A percentile compares a stretch with the other conserved stretches of the same genome.
Evolutionary conservation across 2,888 invertebrate genomes (phyloP).

Genomic region (Acleris laterana): DNA sequence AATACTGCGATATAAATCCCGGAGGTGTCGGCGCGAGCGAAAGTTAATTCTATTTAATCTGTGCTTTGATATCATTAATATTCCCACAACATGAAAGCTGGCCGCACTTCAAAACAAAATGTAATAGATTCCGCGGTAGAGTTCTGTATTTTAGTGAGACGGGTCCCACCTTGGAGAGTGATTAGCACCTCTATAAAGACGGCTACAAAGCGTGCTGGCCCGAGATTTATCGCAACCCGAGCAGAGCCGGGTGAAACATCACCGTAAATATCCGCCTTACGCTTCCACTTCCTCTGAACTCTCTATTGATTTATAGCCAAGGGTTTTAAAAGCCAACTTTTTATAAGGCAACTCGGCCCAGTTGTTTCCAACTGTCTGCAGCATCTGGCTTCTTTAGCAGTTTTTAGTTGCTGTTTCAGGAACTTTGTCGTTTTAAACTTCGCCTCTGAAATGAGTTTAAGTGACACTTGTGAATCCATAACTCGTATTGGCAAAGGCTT

Average conservation of each 20-base stretch:
- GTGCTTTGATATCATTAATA: conserved; percentile 21
- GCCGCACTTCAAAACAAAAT: conserved; percentile 25
- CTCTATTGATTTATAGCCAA: conserved; percentile 78
- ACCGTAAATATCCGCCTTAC: conserved; percentile 75
- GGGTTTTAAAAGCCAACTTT: conserved; percentile 80
- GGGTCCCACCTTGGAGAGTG: conserved; percentile 44
- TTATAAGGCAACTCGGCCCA: conserved; percentile 75
- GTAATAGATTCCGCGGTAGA: conserved; percentile 43
- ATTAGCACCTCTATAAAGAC: conserved; percentile 68
- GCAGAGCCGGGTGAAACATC: conserved; percentile 62
- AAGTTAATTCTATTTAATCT: conserved; percentile 27
- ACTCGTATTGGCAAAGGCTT: conserved; percentile 33
- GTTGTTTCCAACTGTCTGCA: conserved; percentile 81
- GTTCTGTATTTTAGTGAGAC: conserved; percentile 43
- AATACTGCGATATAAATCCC: conserved; percentile 16
- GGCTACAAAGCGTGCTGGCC: conserved; percentile 65
- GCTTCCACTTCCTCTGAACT: conserved; percentile 73
- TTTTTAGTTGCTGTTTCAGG: conserved; percentile 69
- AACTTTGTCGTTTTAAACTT: conserved; percentile 78
- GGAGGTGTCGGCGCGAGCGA: conserved; percentile 10
- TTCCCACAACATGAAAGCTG: conserved; percentile 27
- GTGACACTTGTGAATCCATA: conserved; percentile 43
- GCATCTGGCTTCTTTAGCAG: conserved; percentile 78
- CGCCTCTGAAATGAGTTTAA: conserved; percentile 59
- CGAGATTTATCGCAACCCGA: conserved; percentile 66